Base-by-base conservation (phyloP, 1,140 invertebrate genomes). In the Aphelinus atriplicis region DNA sequence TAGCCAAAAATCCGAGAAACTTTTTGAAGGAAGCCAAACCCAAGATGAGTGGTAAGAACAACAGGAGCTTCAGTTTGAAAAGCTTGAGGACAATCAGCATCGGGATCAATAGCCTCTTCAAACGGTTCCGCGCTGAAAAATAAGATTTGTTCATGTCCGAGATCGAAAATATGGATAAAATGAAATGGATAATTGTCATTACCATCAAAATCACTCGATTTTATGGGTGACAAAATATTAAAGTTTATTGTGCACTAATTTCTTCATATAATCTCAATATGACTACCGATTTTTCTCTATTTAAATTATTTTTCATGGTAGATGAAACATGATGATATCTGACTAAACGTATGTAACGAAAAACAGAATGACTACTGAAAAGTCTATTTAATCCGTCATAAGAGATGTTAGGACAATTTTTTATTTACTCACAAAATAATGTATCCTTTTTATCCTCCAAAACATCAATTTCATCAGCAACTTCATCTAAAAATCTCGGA, bases 11-110 rank as follows among this genome's bases (percentile, higher is more conserved):
- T 51, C 92, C 93, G 2, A 95, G 88, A 81, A 95, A 90, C 80
- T 95, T 95, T 85, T 95, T 95, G 81, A 95, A 94, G 43, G 94
- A 94, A 6, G 92, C 94, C 72, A 95, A 85, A 7, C 94, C 94
- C 48, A 95, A 87, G 64, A 95, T 94, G 75, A 95, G 88, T 1
- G 94, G 94, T 81, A 95, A 82, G 86, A 95, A 94, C 2, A 95
- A 87, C 1, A 95, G 86, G 26, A 95, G 86, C 79, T 95, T 95
- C 80, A 95, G 80, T 84, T 95, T 95, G 90, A 95, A 95, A 62
- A 95, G 88, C 83, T 95, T 95, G 71, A 95, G 83, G 67, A 95
- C 91, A 72, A 95, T 84, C 79, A 95, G 84, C 89, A 95, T 90
- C 0, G 94, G 94, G 76, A 95, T 93, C 78, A 95, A 91, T n/a